Conservation (phyloP, 2,797 vertebrate species). For the Clarias laeviceps region DNA sequence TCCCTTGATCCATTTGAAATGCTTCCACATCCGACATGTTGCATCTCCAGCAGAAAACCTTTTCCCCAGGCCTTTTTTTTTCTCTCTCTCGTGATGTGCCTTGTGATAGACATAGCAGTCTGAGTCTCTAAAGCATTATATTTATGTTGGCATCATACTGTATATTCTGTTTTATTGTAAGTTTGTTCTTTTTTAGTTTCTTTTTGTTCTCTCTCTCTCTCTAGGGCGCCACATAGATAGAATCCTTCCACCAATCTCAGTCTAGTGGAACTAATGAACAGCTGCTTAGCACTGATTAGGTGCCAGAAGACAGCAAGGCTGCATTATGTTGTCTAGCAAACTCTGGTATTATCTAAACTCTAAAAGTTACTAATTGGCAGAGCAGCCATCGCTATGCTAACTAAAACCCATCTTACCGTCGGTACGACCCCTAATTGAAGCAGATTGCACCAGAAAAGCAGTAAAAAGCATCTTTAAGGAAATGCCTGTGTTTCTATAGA, state of each 20-base stretch:
- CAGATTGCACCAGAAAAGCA: slow-evolving; percentile 30
- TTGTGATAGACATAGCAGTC: neutral
- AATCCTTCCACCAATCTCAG: slow-evolving; percentile 23
- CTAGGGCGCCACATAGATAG: slow-evolving; percentile 7
- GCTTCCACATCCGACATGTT: neutral
- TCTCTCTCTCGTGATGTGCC: neutral
- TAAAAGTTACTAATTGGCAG: slow-evolving; percentile 38
- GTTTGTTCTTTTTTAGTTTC: neutral
- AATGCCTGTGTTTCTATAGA: slow-evolving; percentile 27
- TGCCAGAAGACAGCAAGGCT: slow-evolving; percentile 25
- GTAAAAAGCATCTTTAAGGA: slow-evolving; percentile 8
- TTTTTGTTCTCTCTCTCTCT: neutral
- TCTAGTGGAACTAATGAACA: slow-evolving; percentile 45
- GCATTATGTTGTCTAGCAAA: slow-evolving; percentile 38
- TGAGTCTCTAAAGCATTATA: neutral
- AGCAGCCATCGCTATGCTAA: slow-evolving; percentile 33
- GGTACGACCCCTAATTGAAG: slow-evolving; percentile 26
- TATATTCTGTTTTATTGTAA: neutral
- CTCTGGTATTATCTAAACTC: slow-evolving; percentile 34
- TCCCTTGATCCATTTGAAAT: slow-evolving; percentile 15
- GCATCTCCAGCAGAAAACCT: neutral
- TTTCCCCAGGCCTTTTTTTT: neutral
- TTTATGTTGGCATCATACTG: neutral
- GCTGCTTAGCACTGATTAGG: slow-evolving; percentile 42
- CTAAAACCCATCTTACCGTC: slow-evolving; percentile 10